Conservation (phyloP, 1,140 invertebrate species). For the Halictus rubicundus region DNA sequence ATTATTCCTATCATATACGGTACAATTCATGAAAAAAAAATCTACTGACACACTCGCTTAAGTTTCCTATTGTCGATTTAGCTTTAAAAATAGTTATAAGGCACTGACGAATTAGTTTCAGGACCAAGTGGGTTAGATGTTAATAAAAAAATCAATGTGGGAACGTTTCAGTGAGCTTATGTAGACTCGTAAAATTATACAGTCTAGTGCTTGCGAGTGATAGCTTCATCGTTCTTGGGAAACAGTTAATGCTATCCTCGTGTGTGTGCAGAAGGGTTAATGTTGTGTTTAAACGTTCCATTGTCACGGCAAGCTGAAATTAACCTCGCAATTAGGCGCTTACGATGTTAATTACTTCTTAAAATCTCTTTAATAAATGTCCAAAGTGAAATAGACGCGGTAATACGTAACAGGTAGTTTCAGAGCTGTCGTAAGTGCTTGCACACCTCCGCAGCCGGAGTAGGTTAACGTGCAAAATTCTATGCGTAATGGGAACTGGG, state of each 20-base stretch:
- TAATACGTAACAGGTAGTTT: neutral
- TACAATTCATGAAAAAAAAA: too few relatives aligned
- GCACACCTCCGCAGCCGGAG: neutral
- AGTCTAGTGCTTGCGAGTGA: too few relatives aligned
- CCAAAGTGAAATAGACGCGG: neutral
- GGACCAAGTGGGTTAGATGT: too few relatives aligned
- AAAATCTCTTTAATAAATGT: neutral
- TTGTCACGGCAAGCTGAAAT: neutral
- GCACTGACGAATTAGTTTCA: too few relatives aligned
- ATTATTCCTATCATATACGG: too few relatives aligned
- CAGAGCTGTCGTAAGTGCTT: neutral
- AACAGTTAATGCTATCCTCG: neutral
- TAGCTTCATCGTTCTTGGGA: too few relatives aligned
- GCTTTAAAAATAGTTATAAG: too few relatives aligned
- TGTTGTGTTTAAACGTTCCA: neutral
- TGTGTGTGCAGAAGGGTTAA: neutral
- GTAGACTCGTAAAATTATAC: too few relatives aligned
- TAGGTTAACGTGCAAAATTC: constrained; percentile 24
- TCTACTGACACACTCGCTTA: too few relatives aligned
- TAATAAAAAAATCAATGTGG: too few relatives aligned
- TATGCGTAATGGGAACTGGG: neutral
- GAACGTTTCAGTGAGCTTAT: too few relatives aligned
- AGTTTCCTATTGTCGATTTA: too few relatives aligned
- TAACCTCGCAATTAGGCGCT: neutral
- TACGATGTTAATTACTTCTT: neutral